Evolutionary conservation across 2,888 invertebrate genomes (phyloP), one percentile per base, ranked within the genome.

Genomic region (Caenorhabditis becei): DNA sequence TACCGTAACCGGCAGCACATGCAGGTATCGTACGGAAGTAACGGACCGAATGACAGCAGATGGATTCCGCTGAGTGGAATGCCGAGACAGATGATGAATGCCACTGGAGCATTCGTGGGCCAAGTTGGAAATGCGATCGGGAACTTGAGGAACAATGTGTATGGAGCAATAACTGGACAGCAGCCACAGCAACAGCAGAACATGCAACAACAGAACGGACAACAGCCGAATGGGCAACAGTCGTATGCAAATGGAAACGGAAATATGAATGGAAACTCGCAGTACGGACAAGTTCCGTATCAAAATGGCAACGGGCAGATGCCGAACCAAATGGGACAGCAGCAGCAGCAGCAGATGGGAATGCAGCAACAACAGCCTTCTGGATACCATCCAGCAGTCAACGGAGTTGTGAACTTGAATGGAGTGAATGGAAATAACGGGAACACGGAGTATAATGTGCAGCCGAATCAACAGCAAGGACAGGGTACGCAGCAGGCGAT

Each of bases 1-100:
- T 88, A 88, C 70, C 86, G 85, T 16, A 84, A 80, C 51, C 75
- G 85, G 16, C 80, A 80, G 49, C 75, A 80, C 58, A 58, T 80
- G 63, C 80, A 80, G 20, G 77, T 77, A 3, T 66, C 75, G 18
- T 70, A 77, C 41, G 62, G 77, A 26, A 49, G 62, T 23, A 69
- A 28, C 24, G 79, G 79, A 37, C 75, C 75, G 26, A 74, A 74
- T 49, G 69, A 69, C n/a, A 74, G 80, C 61, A 14, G 80, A 37
- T 80, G 80, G 80, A 75, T 80, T 51, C 75, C 80, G 10, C 23
- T 80, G 49, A 75, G 75, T 51, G 75, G 75, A 32, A 61, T 80
- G 63, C 69, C 70, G 11, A 18, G 63, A 1, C 69, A 65, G 37
- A 71, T 80, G 62, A 59, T 71, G 69, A 75, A 80, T 53, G 70